phyloP scores from a whole-genome alignment of 1,140 invertebrate species.

The Cydia splendana region DNA sequence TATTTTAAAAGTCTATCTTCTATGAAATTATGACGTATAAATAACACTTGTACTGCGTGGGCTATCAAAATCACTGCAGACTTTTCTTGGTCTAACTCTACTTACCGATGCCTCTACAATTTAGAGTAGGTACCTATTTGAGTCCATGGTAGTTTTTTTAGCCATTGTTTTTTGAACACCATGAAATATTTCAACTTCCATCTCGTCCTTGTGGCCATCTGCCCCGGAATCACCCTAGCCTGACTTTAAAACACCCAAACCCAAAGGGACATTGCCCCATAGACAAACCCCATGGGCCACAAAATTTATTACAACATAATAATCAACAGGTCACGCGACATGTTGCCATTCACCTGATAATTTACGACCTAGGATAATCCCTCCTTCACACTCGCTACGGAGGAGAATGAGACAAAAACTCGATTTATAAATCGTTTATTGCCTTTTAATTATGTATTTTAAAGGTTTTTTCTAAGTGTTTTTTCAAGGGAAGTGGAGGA shows the following conservation, averaged over 20 bases:
- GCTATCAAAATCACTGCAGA: too few relatives aligned
- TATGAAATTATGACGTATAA: too few relatives aligned
- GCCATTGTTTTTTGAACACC: too few relatives aligned
- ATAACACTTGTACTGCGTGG: too few relatives aligned
- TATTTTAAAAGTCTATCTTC: too few relatives aligned
- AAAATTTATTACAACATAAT: conserved; percentile 71
- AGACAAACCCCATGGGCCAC: conserved; percentile 39
- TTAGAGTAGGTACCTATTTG: too few relatives aligned
- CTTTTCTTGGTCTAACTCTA: too few relatives aligned
- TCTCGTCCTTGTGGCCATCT: too few relatives aligned
- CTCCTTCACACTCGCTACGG: conserved; percentile 37
- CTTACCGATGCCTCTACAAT: too few relatives aligned
- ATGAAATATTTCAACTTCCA: too few relatives aligned
- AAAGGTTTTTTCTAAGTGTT: conserved; percentile 35
- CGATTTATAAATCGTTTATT: conserved; percentile 63
- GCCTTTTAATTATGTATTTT: conserved; percentile 54
- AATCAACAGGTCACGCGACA: conserved; percentile 59
- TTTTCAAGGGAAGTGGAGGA: conserved; percentile 24
- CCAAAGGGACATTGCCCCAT: background rate
- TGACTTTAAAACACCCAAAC: background rate
- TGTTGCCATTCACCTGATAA: conserved; percentile 51
- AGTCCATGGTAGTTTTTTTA: too few relatives aligned
- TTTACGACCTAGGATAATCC: conserved; percentile 60
- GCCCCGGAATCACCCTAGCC: background rate
- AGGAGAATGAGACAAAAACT: conserved; percentile 41